Percentiles rank a stretch among this genome's conserved stretches.
Evolutionary conservation across 2,888 invertebrate genomes (phyloP).

Genomic region (Cephus nigrinus): DNA sequence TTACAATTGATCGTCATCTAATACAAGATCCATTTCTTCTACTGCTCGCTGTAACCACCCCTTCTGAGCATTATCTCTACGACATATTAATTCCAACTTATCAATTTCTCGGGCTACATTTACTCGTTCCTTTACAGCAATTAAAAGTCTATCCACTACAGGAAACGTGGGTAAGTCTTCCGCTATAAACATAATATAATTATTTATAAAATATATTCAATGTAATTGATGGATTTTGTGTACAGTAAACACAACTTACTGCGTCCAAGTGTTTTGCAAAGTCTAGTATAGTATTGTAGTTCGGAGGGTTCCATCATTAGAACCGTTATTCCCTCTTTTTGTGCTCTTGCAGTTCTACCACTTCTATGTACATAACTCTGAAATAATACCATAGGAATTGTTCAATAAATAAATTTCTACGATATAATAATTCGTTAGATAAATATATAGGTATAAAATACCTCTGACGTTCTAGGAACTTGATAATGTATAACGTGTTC

Average conservation of each 20-base stretch:
- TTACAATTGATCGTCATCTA: conserved; percentile 77
- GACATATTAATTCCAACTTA: conserved; percentile 75
- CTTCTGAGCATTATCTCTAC: conserved; percentile 75
- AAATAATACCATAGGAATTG: conserved; percentile 22
- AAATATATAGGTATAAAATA: conserved; percentile 41
- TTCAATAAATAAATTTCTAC: background rate
- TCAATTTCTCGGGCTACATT: conserved; percentile 85
- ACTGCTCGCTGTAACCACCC: conserved; percentile 91
- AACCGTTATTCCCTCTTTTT: conserved; percentile 89
- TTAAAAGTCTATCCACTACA: conserved; percentile 73
- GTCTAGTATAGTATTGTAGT: conserved; percentile 79
- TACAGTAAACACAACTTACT: conserved; percentile 69
- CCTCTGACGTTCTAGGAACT: conserved; percentile 93
- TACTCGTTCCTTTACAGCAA: conserved; percentile 78
- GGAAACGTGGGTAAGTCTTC: conserved; percentile 89
- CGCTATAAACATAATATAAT: conserved; percentile 68
- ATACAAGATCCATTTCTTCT: conserved; percentile 90
- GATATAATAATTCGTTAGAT: background rate
- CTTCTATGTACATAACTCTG: conserved; percentile 96
- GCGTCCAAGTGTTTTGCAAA: conserved; percentile 86
- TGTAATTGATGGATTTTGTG: background rate
- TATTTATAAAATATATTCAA: background rate
- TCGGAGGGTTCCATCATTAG: conserved; percentile 92
- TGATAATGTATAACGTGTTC: conserved; percentile 98
- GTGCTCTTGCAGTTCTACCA: conserved; percentile 94